Evolutionary conservation across 2,797 vertebrate species (phyloP).

Genomic region (Limnodromus scolopaceus): DNA sequence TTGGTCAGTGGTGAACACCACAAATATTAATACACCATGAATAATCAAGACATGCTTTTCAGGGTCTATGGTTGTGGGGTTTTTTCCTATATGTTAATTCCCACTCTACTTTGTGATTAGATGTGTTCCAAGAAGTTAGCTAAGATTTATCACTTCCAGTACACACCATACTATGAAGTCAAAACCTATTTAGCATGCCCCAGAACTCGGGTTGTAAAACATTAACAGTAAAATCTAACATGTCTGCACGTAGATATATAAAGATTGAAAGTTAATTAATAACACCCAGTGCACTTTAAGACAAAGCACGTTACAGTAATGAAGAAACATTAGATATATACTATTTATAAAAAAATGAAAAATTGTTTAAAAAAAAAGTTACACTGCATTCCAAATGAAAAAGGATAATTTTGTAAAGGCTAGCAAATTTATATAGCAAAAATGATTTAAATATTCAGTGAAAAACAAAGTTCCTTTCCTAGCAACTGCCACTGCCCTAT

Average conservation of each 20-base stretch:
- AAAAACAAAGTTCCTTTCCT: neutral
- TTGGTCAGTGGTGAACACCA: neutral
- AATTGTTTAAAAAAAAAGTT: neutral
- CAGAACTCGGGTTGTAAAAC: neutral
- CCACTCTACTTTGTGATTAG: neutral
- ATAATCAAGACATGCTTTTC: neutral
- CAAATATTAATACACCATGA: neutral
- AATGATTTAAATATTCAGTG: neutral
- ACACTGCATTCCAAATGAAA: neutral
- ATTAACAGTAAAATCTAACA: slow-evolving; percentile 10
- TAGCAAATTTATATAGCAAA: neutral
- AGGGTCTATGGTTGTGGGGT: neutral
- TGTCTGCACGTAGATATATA: neutral
- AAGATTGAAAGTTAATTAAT: neutral
- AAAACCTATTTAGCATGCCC: neutral
- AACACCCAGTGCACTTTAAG: neutral
- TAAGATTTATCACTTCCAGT: slow-evolving; percentile 21
- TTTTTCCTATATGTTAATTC: neutral
- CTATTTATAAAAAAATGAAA: neutral
- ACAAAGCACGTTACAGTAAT: neutral
- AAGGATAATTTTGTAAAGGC: neutral
- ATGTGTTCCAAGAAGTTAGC: neutral
- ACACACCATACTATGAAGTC: neutral
- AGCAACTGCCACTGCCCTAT: neutral
- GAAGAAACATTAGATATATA: neutral